Percentiles rank a stretch among this genome's conserved stretches.
These are phyloP conservation scores for Drosophila vallismaia DNA, from an alignment of 2,888 invertebrate genomes.

Conservation along the genomic window DNA sequence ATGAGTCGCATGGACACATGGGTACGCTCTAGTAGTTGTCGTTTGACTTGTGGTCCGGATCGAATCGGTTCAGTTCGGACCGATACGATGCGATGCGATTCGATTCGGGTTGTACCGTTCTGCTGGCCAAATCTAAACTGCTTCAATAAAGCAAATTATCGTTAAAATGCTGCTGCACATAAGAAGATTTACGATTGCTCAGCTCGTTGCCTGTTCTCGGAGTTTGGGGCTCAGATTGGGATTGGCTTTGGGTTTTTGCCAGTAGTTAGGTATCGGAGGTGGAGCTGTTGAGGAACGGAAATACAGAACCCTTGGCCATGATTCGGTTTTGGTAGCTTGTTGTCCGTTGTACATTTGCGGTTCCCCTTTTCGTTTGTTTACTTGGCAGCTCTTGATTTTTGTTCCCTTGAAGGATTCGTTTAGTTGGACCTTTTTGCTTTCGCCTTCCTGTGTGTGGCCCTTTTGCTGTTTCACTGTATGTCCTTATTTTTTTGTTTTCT, in stretches of 20 bases:
- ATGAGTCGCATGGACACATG: conserved; percentile 26
- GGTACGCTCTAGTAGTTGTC: conserved; percentile 64
- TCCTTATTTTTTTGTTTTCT: neutral
- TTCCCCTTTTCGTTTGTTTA: conserved; percentile 44
- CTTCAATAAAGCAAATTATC: conserved; percentile 80
- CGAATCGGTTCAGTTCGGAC: neutral
- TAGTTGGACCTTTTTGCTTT: conserved; percentile 53
- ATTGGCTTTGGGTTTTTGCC: conserved; percentile 18
- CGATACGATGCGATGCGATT: neutral
- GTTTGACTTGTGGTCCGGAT: conserved; percentile 60
- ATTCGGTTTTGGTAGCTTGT: conserved; percentile 50
- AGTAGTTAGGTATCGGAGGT: conserved; percentile 16
- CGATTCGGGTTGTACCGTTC: conserved; percentile 44
- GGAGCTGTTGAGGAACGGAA: neutral
- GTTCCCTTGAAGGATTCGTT: conserved; percentile 63
- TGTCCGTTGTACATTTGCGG: conserved; percentile 61
- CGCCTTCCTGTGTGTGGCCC: neutral
- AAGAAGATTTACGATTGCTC: conserved; percentile 80
- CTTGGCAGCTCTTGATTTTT: conserved; percentile 66
- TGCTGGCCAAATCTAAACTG: conserved; percentile 75
- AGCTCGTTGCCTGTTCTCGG: conserved; percentile 59
- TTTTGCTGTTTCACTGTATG: conserved; percentile 36
- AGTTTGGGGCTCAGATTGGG: conserved; percentile 33
- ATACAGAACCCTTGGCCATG: conserved; percentile 46
- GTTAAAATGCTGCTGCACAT: conserved; percentile 79